These are phyloP conservation scores for Sinelater perroti DNA, from an alignment of 2,888 invertebrate genomes.

Conservation along the genomic window DNA sequence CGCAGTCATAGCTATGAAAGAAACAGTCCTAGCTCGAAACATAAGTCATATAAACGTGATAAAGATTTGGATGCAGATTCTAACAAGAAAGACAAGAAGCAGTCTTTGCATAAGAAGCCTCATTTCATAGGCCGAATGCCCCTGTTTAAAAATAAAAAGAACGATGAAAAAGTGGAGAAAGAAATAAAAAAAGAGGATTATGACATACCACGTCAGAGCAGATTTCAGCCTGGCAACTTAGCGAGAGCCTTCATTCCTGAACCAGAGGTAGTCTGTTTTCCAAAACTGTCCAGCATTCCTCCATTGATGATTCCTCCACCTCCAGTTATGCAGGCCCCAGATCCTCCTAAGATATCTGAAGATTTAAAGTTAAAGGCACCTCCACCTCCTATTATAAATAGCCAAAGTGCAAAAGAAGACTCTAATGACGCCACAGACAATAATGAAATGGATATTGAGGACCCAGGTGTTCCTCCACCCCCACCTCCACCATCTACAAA, in stretches of 20 bases:
- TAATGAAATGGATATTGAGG: conserved; percentile 39
- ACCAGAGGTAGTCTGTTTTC: conserved; percentile 60
- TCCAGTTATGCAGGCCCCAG: conserved; percentile 47
- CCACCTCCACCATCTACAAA: conserved; percentile 30
- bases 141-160: conserved; percentile 71
- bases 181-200: conserved; percentile 65
- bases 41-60: conserved; percentile 42
- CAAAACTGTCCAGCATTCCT: conserved; percentile 57
- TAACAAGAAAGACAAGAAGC: conserved; percentile 47
- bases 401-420: conserved; percentile 27
- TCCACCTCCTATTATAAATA: conserved; percentile 52
- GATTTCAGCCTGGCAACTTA: conserved; percentile 58
- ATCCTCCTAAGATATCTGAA: conserved; percentile 46
- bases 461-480: conserved; percentile 33
- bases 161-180: conserved; percentile 60
- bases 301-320: conserved; percentile 52
- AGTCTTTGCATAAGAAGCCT: conserved; percentile 70
- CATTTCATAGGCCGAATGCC: conserved; percentile 90
- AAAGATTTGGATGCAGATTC: conserved; percentile 31
- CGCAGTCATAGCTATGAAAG: conserved; percentile 40
- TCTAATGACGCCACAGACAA: conserved; percentile 15
- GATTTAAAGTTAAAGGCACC: conserved; percentile 48
- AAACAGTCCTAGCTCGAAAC: conserved; percentile 30
- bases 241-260: conserved; percentile 58
- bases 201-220: conserved; percentile 55